Evolutionary conservation across 1,140 invertebrate species (phyloP).

Genomic region (Tetraneura akinire): DNA sequence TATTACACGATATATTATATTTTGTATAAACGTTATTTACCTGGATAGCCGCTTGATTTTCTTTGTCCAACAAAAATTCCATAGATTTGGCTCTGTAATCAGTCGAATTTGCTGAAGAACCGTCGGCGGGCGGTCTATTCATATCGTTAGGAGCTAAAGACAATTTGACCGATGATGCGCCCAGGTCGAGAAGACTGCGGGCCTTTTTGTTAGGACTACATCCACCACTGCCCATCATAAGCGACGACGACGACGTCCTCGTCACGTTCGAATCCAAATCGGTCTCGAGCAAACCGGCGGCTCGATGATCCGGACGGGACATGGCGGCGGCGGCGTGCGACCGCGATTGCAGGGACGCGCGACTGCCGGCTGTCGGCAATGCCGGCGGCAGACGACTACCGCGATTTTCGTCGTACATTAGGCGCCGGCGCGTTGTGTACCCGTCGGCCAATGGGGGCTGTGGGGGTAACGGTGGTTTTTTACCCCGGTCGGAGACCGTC

Average conservation of each 20-base stretch:
- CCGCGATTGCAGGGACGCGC: slow-evolving; percentile 49
- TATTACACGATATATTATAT: no score
- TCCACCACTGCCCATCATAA: slow-evolving; percentile 25
- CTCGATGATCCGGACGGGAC: slow-evolving; percentile 53
- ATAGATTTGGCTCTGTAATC: slow-evolving; percentile 78
- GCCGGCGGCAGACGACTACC: slow-evolving; percentile 57
- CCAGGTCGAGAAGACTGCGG: slow-evolving; percentile 76
- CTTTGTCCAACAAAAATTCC: slow-evolving; percentile 90
- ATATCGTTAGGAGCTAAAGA: slow-evolving; percentile 54
- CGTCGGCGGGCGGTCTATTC: slow-evolving; percentile 55
- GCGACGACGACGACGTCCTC: slow-evolving; percentile 53
- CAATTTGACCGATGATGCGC: slow-evolving; percentile 56
- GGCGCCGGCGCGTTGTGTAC: slow-evolving; percentile 52
- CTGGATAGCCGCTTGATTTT: slow-evolving; percentile 77
- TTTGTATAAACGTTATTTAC: slow-evolving; percentile 60
- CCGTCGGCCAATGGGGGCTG: slow-evolving; percentile 52
- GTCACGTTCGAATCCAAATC: slow-evolving; percentile 76
- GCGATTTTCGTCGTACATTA: slow-evolving; percentile 39
- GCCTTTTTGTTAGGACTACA: slow-evolving; percentile 62
- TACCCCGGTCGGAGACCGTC: slow-evolving; percentile 55
- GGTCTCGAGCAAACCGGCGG: slow-evolving; percentile 70
- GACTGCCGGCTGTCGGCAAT: slow-evolving; percentile 54
- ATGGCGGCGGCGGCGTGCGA: slow-evolving; percentile 54
- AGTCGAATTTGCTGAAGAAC: slow-evolving; percentile 54
- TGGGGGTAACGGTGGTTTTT: slow-evolving; percentile 46